Evolutionary conservation across 2,797 vertebrate genomes (phyloP).

Genomic region (Echiichthys vipera): DNA sequence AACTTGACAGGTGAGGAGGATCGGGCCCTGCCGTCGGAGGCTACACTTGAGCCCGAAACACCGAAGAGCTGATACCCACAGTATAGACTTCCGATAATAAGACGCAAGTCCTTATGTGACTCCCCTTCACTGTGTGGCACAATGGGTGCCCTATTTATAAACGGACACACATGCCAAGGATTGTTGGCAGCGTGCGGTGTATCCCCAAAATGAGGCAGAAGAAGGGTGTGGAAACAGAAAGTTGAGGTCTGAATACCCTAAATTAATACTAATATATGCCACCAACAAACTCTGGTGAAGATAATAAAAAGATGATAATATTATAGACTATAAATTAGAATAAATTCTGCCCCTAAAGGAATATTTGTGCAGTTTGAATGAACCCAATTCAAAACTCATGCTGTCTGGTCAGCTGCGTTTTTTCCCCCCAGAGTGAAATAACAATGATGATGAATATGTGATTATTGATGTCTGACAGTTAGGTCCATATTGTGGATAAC

Average conservation of each 20-base stretch:
- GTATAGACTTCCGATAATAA: neutral
- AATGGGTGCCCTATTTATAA: slow-evolving; percentile 76
- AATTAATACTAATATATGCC: neutral
- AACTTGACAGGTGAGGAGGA: slow-evolving; percentile 63
- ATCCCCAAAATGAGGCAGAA: slow-evolving; percentile 51
- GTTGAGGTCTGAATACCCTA: neutral
- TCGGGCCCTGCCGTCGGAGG: slow-evolving; percentile 6
- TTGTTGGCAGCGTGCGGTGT: slow-evolving; percentile 62
- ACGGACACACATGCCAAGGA: slow-evolving; percentile 64
- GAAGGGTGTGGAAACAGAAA: slow-evolving; percentile 46
- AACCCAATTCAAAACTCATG: neutral
- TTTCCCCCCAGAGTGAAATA: neutral
- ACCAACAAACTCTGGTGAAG: neutral
- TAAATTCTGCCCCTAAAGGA: neutral
- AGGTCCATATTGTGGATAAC: slow-evolving; percentile 4
- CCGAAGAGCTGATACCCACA: neutral
- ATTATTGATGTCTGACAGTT: neutral
- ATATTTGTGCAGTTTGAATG: neutral
- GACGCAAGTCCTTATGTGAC: slow-evolving; percentile 34
- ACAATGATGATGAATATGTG: slow-evolving; percentile 5
- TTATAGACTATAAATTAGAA: no score
- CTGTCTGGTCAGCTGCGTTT: neutral
- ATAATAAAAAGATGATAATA: no score
- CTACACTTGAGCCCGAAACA: neutral
- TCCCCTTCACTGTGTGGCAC: slow-evolving; percentile 43